Conservation (phyloP, 1,140 invertebrate species). For the Sesamia nonagrioides region DNA sequence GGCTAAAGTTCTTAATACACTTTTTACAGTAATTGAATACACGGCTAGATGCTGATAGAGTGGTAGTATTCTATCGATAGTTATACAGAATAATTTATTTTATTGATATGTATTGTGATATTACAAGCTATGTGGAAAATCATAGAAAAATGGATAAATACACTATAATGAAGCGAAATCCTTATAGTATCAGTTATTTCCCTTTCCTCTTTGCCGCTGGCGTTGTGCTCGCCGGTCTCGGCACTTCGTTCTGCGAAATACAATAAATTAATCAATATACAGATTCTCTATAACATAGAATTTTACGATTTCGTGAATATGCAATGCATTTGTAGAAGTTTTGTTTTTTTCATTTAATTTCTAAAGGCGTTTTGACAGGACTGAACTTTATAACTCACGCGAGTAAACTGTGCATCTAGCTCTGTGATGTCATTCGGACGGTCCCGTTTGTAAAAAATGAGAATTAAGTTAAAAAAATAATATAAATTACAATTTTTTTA, state of each 20-base stretch:
- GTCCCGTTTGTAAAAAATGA: too few species aligned
- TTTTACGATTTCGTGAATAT: too few species aligned
- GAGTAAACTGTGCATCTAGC: too few species aligned
- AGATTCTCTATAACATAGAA: too few species aligned
- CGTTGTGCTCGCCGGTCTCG: conserved; percentile 80
- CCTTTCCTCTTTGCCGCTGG: conserved; percentile 85
- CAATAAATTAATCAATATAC: not conserved
- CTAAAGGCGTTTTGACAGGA: too few species aligned
- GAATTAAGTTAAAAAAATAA: too few species aligned
- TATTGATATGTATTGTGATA: conserved; percentile 84
- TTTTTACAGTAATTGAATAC: conserved; percentile 24
- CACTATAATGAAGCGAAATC: conserved; percentile 77
- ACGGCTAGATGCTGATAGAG: conserved; percentile 30
- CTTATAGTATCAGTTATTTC: conserved; percentile 80
- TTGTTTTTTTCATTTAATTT: too few species aligned
- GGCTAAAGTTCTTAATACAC: conserved; percentile 31
- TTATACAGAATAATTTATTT: conserved; percentile 58
- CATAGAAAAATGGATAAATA: conserved; percentile 80
- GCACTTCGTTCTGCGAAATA: conserved; percentile 65
- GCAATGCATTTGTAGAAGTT: too few species aligned
- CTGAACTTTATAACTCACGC: too few species aligned
- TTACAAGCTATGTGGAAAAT: conserved; percentile 84
- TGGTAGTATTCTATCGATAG: conserved; percentile 54
- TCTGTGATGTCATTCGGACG: too few species aligned
- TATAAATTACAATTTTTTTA: too few species aligned